These are phyloP conservation scores for Meriones unguiculatus DNA, from an alignment of 2,113 vertebrate species.

Conservation along the genomic window DNA sequence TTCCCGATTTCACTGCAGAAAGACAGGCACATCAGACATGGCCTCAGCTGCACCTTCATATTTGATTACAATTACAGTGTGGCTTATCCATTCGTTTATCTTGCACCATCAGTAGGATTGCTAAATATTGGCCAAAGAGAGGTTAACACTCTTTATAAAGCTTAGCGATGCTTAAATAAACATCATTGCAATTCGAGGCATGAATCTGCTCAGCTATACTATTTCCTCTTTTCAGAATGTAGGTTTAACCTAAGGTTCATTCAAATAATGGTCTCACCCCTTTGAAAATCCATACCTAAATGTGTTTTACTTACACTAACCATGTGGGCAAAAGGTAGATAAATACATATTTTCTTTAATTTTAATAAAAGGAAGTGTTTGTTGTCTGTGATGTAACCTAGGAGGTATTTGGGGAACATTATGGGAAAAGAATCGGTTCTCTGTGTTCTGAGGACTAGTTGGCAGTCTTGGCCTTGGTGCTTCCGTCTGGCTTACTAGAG, in stretches of 20 bases:
- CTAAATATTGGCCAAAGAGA: slow-evolving; percentile 13
- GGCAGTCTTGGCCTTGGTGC: not conserved
- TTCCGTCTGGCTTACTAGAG: not conserved
- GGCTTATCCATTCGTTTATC: not conserved
- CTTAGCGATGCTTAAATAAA: slow-evolving; percentile 16
- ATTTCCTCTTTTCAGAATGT: not conserved
- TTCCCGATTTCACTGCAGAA: not conserved
- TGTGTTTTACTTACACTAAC: not conserved
- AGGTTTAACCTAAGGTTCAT: not conserved
- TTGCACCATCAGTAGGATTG: not conserved
- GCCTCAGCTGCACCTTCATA: not conserved
- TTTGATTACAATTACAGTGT: slow-evolving; percentile 15
- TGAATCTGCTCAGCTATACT: not conserved
- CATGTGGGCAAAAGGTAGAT: not conserved
- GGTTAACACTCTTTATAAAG: slow-evolving; percentile 25
- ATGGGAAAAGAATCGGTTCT: slow-evolving; percentile 27
- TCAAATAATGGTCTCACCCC: not conserved
- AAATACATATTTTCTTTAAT: not conserved
- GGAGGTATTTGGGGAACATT: not conserved
- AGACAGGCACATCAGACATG: not conserved
- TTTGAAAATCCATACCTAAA: slow-evolving; percentile 32
- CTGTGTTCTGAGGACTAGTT: not conserved
- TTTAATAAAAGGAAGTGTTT: slow-evolving; percentile 43
- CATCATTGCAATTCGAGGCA: slow-evolving; percentile 36
- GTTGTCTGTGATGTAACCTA: not conserved